Evolutionary conservation across 2,113 vertebrate species (phyloP).

Genomic region (Clarias magur): DNA sequence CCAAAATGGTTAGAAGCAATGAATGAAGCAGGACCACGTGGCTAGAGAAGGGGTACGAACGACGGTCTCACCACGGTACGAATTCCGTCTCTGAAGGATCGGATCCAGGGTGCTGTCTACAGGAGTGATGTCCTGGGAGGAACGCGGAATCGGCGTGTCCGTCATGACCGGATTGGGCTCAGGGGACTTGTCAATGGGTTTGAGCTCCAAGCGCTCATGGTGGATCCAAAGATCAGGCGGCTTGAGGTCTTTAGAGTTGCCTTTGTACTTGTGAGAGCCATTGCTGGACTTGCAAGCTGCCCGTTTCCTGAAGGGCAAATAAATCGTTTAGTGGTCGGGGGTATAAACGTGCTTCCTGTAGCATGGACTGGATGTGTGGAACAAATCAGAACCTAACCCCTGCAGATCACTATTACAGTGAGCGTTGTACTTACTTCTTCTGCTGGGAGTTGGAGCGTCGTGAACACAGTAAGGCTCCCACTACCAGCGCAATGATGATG

Average conservation of each 20-base stretch:
- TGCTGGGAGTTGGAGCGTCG: conserved; percentile 91
- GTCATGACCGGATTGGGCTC: conserved; percentile 97
- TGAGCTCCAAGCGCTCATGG: conserved; percentile 93
- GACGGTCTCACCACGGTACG: conserved; percentile 84
- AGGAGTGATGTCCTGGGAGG: conserved; percentile 94
- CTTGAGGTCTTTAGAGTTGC: conserved; percentile 95
- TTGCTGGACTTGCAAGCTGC: conserved; percentile 94
- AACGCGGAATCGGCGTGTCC: conserved; percentile 92
- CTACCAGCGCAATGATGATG: conserved; percentile 90
- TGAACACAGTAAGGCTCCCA: conserved; percentile 92
- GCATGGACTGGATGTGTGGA: not conserved
- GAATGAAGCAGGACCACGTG: not conserved
- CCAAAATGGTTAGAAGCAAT: conserved; percentile 25
- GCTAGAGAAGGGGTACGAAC: not conserved
- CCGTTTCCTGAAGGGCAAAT: conserved; percentile 79
- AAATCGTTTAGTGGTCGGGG: not conserved
- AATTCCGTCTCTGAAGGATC: conserved; percentile 90
- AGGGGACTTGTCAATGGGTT: conserved; percentile 96
- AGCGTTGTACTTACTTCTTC: conserved; percentile 82
- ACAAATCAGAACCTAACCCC: not conserved
- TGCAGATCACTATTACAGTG: not conserved
- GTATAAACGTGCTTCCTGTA: not conserved
- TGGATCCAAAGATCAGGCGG: conserved; percentile 99
- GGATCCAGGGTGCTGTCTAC: conserved; percentile 87
- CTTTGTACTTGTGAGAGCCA: conserved; percentile 97